phyloP scores from a whole-genome alignment of 2,888 invertebrate species.

The Oasisia sp. region DNA sequence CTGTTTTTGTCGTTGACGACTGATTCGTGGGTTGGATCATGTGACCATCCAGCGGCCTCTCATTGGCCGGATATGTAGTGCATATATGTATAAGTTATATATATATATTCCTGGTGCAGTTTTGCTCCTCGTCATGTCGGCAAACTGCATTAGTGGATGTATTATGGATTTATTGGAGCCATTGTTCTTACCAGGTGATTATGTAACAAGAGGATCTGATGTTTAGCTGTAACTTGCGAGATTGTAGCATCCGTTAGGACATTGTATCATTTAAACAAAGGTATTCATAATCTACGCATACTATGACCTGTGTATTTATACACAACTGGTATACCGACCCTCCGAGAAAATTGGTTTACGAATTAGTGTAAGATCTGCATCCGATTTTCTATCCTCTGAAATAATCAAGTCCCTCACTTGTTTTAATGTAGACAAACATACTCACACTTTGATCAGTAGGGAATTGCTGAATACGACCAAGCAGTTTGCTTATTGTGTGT shows the following conservation, averaged over 20 bases:
- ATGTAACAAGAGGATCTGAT: background rate
- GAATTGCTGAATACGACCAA: background rate
- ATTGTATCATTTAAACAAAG: background rate
- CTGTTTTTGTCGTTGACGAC: slow-evolving; percentile 1
- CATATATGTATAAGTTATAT: background rate
- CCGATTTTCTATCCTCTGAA: background rate
- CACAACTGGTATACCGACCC: background rate
- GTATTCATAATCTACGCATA: background rate
- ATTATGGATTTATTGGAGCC: background rate
- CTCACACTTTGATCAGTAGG: background rate
- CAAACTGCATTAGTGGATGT: background rate
- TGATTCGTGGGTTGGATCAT: background rate
- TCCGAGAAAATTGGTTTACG: background rate
- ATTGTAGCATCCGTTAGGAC: background rate
- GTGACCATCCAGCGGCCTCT: background rate
- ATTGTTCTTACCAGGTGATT: background rate
- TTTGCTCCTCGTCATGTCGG: background rate
- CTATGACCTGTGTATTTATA: background rate
- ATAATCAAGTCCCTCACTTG: background rate
- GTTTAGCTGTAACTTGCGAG: background rate
- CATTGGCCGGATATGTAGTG: background rate
- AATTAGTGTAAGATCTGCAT: background rate
- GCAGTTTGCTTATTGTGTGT: no score
- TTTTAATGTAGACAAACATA: background rate
- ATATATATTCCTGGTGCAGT: background rate